Conservation (phyloP, 2,113 vertebrate species). For the Ptilonorhynchus violaceus region DNA sequence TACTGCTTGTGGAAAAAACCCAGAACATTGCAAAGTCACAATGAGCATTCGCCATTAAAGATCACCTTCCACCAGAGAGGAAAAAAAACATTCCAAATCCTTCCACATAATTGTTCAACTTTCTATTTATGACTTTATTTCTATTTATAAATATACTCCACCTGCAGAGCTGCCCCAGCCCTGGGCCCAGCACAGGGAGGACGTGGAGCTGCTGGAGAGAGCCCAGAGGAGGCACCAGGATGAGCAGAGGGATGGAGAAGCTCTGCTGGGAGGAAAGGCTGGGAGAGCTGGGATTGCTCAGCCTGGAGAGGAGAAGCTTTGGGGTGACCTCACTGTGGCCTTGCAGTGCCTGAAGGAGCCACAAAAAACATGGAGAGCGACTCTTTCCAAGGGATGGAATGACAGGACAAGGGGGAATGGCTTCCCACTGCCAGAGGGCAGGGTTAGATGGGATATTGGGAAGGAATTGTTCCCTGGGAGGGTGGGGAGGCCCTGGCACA, state of each 20-base stretch:
- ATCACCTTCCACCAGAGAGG: rapidly evolving
- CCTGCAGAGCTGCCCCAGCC: background rate
- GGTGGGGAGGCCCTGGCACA: background rate
- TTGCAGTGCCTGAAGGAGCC: background rate
- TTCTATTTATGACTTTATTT: background rate
- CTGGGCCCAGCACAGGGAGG: background rate
- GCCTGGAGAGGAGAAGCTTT: background rate
- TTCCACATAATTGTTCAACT: background rate
- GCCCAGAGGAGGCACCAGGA: background rate
- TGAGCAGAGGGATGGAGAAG: background rate
- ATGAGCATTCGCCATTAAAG: background rate
- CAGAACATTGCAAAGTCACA: background rate
- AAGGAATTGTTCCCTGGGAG: background rate
- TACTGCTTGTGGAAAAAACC: background rate
- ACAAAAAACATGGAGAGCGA: background rate
- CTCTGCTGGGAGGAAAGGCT: background rate
- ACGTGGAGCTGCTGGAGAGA: background rate
- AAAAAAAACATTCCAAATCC: background rate
- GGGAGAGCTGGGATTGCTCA: background rate
- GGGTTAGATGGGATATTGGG: background rate
- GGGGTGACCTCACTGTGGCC: background rate
- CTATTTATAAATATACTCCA: background rate
- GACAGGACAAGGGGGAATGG: background rate
- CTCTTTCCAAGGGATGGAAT: background rate
- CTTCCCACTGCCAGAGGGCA: background rate